Evolutionary conservation across 2,888 invertebrate genomes (phyloP).

Genomic region (Craniophora ligustri): DNA sequence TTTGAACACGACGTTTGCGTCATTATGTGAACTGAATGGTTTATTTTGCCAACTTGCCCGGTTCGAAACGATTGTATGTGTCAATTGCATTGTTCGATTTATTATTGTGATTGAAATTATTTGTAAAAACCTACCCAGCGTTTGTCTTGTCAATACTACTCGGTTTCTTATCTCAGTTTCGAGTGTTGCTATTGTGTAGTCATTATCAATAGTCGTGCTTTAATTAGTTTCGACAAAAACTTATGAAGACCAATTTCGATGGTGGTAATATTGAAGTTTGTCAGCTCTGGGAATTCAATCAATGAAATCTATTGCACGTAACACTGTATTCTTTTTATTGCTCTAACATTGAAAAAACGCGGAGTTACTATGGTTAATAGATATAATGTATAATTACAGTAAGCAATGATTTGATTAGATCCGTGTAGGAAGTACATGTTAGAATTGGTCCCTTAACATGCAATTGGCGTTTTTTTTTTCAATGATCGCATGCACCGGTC

Average conservation of each 20-base stretch:
- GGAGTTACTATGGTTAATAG: neutral
- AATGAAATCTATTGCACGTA: conserved; percentile 11
- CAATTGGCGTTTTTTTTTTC: conserved; percentile 55
- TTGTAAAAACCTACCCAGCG: conserved; percentile 40
- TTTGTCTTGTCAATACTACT: conserved; percentile 49
- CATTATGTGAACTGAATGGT: conserved; percentile 44
- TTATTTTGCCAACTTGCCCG: conserved; percentile 41
- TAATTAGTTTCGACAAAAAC: conserved; percentile 40
- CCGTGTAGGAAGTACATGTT: conserved; percentile 57
- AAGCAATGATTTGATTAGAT: conserved; percentile 46
- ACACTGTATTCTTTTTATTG: conserved; percentile 11
- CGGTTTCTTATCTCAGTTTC: conserved; percentile 32
- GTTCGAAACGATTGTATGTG: conserved; percentile 53
- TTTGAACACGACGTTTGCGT: conserved; percentile 25
- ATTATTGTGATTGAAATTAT: conserved; percentile 43
- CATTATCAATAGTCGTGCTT: conserved; percentile 31
- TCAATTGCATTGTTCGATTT: conserved; percentile 60
- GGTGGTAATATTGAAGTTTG: conserved; percentile 22
- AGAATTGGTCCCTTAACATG: conserved; percentile 61
- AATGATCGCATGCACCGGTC: conserved; percentile 59
- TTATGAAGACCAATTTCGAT: conserved; percentile 28
- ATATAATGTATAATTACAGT: conserved; percentile 28
- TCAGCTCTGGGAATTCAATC: conserved; percentile 31
- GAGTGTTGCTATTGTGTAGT: conserved; percentile 42
- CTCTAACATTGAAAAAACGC: conserved; percentile 11